Base-by-base conservation (phyloP, 53 echinoderm and acorn worm species). In the Holothuria leucospilota region DNA sequence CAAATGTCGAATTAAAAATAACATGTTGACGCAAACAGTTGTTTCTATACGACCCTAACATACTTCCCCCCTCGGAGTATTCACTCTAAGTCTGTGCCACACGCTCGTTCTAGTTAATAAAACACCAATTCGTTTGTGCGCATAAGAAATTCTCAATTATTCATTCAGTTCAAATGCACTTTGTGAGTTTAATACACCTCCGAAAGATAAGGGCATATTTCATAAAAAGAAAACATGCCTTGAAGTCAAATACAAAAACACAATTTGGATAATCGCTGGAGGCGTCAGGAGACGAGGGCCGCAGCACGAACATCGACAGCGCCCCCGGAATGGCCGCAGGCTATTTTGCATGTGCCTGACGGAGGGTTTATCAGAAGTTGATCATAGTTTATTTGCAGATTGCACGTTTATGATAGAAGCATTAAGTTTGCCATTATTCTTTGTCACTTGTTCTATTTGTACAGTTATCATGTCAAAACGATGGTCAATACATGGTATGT, bases 101-200 rank as follows among this genome's bases (percentile, higher is more conserved):
- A 56, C 56, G 56, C 24, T 75, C 46, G 75, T 28, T 75, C 46
- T 75, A 75, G 51, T 75, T 75, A 49, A 52, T 75, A 29, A 75
- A 23, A 42, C 41, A 75, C 46, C 75, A 75, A 51, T 75, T 75
- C 75, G 75, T 75, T 51, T 75, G 53, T 20, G 46, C 75, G 75
- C 75, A 75, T 75, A 75, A 49, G 21, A 75, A n/a, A 51, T 75
- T 39, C 74, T 24, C 49, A 49, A 75, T 75, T 75, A 75, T 75
- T 20, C 75, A 75, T 75, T 75, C 75, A 75, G 75, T 75, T 75
- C 75, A 53, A 25, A 75, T 75, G 75, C 39, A 75, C 75, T 75
- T 75, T 75, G 75, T 75, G 75, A 75, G 75, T 75, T 75, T 75
- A 75, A 75, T 75, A 75, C 75, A 75, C 75, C 75, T 53, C 75